These are phyloP conservation scores for Bergia puertoricense DNA, from an alignment of 92 coral and sea anemone genomes.

Conservation along the genomic window DNA sequence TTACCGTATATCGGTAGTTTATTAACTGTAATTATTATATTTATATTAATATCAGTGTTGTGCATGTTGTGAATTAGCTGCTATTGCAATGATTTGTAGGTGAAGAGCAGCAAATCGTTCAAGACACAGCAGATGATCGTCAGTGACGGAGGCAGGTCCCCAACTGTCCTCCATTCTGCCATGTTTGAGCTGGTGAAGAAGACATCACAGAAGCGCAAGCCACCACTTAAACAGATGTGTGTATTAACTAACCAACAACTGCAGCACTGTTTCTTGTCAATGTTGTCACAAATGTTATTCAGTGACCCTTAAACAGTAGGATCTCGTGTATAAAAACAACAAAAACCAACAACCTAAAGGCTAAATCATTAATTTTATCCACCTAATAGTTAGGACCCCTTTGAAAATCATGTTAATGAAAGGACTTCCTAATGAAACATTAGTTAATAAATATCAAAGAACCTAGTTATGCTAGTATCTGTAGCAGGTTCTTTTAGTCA, in stretches of 20 bases:
- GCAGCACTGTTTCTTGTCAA: neutral
- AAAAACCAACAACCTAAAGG: too few species aligned
- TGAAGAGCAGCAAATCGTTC: constrained; percentile 76
- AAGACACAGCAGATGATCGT: constrained; percentile 75
- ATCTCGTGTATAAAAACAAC: too few species aligned
- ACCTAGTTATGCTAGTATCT: too few species aligned
- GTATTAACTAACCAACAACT: neutral
- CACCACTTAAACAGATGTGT: constrained; percentile 89
- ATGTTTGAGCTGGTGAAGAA: constrained; percentile 93
- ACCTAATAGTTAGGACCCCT: too few species aligned
- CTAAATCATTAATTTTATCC: too few species aligned
- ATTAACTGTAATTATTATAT: neutral
- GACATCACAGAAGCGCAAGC: constrained; percentile 95
- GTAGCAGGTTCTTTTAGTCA: too few species aligned
- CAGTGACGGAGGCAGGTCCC: constrained; percentile 91
- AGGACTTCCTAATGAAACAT: too few species aligned
- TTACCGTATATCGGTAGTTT: neutral
- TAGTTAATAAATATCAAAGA: too few species aligned
- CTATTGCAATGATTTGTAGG: constrained; percentile 32
- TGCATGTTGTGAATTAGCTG: neutral
- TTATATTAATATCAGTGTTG: neutral
- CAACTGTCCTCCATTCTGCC: constrained; percentile 86
- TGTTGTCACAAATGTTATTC: neutral
- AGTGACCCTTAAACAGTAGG: too few species aligned
- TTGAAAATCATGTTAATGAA: too few species aligned